Base-by-base conservation (phyloP, 1,140 invertebrate genomes). In the Heliconius hewitsoni region DNA sequence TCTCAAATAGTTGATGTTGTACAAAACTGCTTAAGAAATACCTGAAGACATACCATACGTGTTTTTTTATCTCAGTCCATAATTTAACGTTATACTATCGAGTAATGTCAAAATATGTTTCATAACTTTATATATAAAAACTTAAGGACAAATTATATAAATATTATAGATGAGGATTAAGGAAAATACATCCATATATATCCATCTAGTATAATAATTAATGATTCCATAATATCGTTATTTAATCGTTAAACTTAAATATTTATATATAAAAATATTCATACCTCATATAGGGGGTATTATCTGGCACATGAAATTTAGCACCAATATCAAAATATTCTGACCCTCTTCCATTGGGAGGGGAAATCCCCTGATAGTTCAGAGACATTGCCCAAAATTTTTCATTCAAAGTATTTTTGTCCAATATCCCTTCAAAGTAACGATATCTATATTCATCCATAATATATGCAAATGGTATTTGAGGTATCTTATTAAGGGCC, bases 361-460 rank as follows among this genome's bases (percentile, higher is more conserved):
- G 95, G 18, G 92, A 90, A 34, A 97, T 89, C 1, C 97, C 97
- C 89, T 97, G 96, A 77, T 96, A 95, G 66, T 95, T 87, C 78
- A 91, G 82, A 60, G 95, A 94, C 81, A 96, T 88, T 52, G 95
- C 84, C 97, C 97, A 98, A 95, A 96, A 98, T 8, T 93, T 91
- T 30, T 90, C 84, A 89, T 97, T 98, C 72, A 96, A 95, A 3
- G 93, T 82, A 1, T 91, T 83, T 0, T 91, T 78, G 8, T 91
- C 86, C 3, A 96, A 94, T 74, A 95, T 94, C 0, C 96, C 96
- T 76, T 95, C 95, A 87, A 97, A 98, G 74, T 97, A 95, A 66
- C 95, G 95, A 97, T 97, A 98, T 50, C 97, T 93, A 94, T 97
- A 98, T 83, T 96, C 95, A 84, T 98, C 97, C 60, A 98, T 95